Base-by-base conservation (phyloP, 2,113 vertebrate genomes). In the Gallinago media region DNA sequence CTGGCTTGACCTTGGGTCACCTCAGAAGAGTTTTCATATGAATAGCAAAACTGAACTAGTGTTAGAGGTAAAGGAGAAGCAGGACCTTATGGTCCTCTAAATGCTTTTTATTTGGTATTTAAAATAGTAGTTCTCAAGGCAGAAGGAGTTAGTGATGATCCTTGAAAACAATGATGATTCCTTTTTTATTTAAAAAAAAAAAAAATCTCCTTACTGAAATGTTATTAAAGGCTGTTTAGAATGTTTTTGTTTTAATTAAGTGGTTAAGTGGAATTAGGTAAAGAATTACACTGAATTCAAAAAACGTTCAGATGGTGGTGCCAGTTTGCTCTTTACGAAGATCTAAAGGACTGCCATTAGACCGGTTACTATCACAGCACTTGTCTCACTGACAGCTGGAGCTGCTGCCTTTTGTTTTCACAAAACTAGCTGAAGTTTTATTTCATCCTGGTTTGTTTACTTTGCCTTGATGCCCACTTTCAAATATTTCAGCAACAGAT, bases 371-470 rank as follows among this genome's bases (percentile, higher is more conserved):
- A 1, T 54, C 73, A 77, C 49, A 62, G 68, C 52, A 29, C 34
- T 50, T 92, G 66, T 22, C 10, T 80, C 62, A 23, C 74, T 70
- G 68, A 58, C 32, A 75, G 32, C 89, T 88, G 81, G 71, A 71
- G 61, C 56, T 95, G 74, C 85, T 85, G 65, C 21, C 23, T 76
- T 81, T 58, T 46, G 50, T 36, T 94, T 90, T 52, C 73, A 6
- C 58, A 68, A 59, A 93, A 74, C 31, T 38, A 85, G 63, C 34
- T 84, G 68, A 32, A 94, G 90, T 93, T 97, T 77, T 62, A 56
- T 95, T 97, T 95, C 58, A 80, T 86, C 75, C 85, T 76, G n/a
- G 18, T 26, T 89, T 94, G 31, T 91, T 89, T 83, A 47, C 67
- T 9, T 85, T 77, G 94, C 46, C 62, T 79, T 73, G 58, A 73